Evolutionary conservation across 2,797 vertebrate species (phyloP).

Genomic region (Bufotes viridis): DNA sequence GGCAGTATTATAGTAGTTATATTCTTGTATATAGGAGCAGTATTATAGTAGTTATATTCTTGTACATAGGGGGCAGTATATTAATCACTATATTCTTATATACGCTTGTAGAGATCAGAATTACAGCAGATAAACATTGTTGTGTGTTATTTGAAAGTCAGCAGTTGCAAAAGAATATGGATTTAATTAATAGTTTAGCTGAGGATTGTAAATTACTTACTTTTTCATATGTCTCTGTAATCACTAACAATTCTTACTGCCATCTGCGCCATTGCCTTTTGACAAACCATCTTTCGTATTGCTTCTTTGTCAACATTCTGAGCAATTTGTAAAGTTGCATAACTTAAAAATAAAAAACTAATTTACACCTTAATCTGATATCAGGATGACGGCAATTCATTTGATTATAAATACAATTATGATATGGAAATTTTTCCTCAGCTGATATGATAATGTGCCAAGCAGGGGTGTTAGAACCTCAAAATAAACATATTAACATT

Average conservation of each 20-base stretch:
- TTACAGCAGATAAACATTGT: too few relatives aligned
- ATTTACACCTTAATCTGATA: constrained; percentile 48
- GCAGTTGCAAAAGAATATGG: background rate
- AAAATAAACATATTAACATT: constrained; percentile 1
- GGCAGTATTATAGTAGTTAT: constrained; percentile 15
- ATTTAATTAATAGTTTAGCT: constrained; percentile 20
- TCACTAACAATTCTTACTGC: background rate
- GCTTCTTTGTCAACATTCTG: background rate
- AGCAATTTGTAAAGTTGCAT: constrained; percentile 12
- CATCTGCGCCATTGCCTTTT: background rate
- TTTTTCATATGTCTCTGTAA: background rate
- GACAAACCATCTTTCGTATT: constrained; percentile 9
- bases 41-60: too few relatives aligned
- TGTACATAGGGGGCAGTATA: too few relatives aligned
- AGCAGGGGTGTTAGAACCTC: background rate
- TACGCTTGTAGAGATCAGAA: too few relatives aligned
- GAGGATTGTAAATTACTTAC: background rate
- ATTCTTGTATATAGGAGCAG: too few relatives aligned
- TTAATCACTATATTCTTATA: too few relatives aligned
- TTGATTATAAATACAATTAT: constrained; percentile 49
- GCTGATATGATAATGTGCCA: constrained; percentile 27
- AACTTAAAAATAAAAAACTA: constrained; percentile 26
- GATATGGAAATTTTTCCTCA: constrained; percentile 22
- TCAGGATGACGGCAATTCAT: background rate
- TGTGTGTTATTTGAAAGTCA: too few relatives aligned